phyloP scores from a whole-genome alignment of 1,140 invertebrate species.

The Mya arenaria region DNA sequence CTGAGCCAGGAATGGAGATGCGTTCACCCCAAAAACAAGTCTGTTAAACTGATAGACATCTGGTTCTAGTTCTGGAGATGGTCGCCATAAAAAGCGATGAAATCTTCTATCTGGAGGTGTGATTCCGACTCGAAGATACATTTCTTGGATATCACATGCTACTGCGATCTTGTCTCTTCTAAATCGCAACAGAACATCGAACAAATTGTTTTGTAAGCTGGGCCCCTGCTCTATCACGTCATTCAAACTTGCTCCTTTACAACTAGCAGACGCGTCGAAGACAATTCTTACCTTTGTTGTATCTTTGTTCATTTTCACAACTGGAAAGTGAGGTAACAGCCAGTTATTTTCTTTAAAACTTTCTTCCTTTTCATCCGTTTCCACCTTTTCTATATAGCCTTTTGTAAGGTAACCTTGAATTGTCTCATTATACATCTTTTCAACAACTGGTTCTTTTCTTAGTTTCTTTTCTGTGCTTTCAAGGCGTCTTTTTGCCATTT shows the following conservation, averaged over 20 bases:
- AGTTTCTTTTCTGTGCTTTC: too few species aligned
- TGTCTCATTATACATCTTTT: too few species aligned
- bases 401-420: too few species aligned
- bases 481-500: too few species aligned
- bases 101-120: slow-evolving; percentile 3
- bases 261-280: slow-evolving; percentile 50
- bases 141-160: slow-evolving; percentile 54
- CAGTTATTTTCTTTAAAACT: too few species aligned
- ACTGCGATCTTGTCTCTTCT: slow-evolving; percentile 54
- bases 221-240: slow-evolving; percentile 67
- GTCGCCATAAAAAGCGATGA: slow-evolving; percentile 48
- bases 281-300: slow-evolving; percentile 57
- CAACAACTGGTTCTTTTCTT: too few species aligned
- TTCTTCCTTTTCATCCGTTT: too few species aligned
- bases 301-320: slow-evolving; percentile 29
- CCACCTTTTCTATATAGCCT: too few species aligned
- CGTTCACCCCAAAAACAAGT: slow-evolving; percentile 43
- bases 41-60: slow-evolving; percentile 33
- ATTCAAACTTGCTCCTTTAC: slow-evolving; percentile 43
- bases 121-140: slow-evolving; percentile 46
- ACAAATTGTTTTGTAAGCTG: slow-evolving; percentile 74
- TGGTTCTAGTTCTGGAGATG: background rate
- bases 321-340: slow-evolving; percentile 55
- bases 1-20: slow-evolving; percentile 46
- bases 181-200: slow-evolving; percentile 62